Base-by-base conservation (phyloP, 2,113 vertebrate genomes). In the Choloepus hoffmanni region DNA sequence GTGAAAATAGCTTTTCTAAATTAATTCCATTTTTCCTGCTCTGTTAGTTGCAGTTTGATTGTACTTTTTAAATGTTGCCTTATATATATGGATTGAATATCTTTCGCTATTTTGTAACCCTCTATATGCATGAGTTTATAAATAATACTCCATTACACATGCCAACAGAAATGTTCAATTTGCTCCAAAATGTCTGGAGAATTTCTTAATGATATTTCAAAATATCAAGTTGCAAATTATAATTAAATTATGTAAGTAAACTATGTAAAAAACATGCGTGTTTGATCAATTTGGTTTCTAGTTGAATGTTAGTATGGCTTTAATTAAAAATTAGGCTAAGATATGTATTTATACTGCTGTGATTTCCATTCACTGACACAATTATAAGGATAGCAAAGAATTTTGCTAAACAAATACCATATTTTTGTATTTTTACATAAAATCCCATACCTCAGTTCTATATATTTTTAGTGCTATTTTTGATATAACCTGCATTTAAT, bases 321-420 rank as follows among this genome's bases (percentile, higher is more conserved):
- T 96, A 93, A 96, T 97, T 96, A 97, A 90, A 94, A 88, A 65
- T 81, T 88, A 78, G 50, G 50, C 65, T 89, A 85, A 94, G 33
- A 84, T 89, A 81, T 76, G 19, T 50, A 87, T 94, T 79, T 90
- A 94, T 79, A 43, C 43, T 93, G 26, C 77, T 83, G 33, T 86
- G 65, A 95, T 43, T 96, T 96, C 91, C 95, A 45, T 95, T 62
- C 50, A 74, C 74, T 86, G 62, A 89, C 65, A 77, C 45, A 85
- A 60, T 82, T 92, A 74, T 55, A 85, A 96, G 67, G 16, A 72
- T 79, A 95, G 65, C 58, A 89, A 96, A 97, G 28, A 87, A 23
- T 85, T 90, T 70, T 97, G 73, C 84, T 90, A 53, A 85, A 43
- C 36, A 85, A 86, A 62, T 79, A 50, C 45, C 36, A 3, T 67